Evolutionary conservation across 2,113 vertebrate genomes (phyloP).

Genomic region (Anhinga anhinga): DNA sequence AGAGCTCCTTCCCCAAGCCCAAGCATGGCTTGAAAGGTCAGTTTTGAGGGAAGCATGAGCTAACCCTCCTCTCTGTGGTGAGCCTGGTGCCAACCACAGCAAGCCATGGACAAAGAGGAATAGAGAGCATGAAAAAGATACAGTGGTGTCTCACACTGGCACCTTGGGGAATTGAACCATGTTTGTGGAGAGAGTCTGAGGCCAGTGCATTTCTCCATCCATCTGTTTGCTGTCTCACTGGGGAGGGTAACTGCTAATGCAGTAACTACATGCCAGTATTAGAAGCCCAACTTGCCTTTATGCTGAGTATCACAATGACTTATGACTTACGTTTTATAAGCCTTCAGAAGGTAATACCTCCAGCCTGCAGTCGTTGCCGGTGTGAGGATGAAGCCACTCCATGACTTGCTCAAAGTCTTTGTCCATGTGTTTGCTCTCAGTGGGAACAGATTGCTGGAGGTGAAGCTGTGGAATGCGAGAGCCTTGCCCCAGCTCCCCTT

Average conservation of each 20-base stretch:
- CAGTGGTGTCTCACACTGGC: not conserved
- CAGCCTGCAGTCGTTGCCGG: not conserved
- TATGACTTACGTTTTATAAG: not conserved
- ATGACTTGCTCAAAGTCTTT: not conserved
- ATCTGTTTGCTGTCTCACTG: not conserved
- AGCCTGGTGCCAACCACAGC: not conserved
- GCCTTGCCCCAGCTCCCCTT: not conserved
- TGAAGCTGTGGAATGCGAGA: not conserved
- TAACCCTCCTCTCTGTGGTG: not conserved
- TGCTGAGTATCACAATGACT: not conserved
- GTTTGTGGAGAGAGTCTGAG: not conserved
- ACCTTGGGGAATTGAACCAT: not conserved
- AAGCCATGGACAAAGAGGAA: not conserved
- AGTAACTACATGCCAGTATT: not conserved
- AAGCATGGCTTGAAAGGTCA: not conserved
- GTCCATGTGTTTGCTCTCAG: not conserved
- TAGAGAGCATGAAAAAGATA: not conserved
- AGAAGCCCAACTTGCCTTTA: not conserved
- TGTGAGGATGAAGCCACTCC: not conserved
- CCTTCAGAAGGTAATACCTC: not conserved
- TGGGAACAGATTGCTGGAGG: not conserved
- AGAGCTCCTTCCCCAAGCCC: not conserved
- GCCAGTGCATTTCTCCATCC: not conserved
- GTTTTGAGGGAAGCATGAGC: not conserved
- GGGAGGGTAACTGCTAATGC: not conserved